Conservation (phyloP, 2,888 invertebrate species). For the Amblyteles armatorius region DNA sequence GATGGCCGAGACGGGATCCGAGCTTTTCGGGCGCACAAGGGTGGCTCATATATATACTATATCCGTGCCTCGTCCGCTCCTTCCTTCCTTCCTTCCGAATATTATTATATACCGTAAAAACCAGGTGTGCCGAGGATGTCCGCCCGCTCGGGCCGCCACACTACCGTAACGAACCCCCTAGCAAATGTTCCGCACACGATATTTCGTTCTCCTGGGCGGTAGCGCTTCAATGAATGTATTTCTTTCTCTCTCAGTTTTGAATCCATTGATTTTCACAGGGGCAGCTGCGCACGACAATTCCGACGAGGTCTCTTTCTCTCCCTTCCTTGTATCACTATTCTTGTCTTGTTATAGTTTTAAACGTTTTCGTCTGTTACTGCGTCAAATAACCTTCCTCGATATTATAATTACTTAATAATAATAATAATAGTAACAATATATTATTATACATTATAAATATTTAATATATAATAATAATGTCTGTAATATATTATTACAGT, state of each 20-base stretch:
- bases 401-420: too few relatives aligned
- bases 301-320: neutral
- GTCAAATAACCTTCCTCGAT: too few relatives aligned
- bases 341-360: too few relatives aligned
- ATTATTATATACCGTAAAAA: slow-evolving; percentile 61
- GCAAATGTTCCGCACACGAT: slow-evolving; percentile 69
- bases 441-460: too few relatives aligned
- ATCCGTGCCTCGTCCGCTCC: neutral
- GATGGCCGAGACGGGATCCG: slow-evolving; percentile 20
- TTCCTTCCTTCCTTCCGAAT: slow-evolving; percentile 7
- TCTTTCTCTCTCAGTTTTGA: slow-evolving; percentile 24
- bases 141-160: slow-evolving; percentile 58
- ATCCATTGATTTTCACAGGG: slow-evolving; percentile 75
- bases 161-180: slow-evolving; percentile 57
- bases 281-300: slow-evolving; percentile 74
- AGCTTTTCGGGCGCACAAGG: slow-evolving; percentile 7
- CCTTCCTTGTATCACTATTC: neutral
- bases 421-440: too few relatives aligned
- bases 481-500: too few relatives aligned
- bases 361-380: too few relatives aligned
- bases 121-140: slow-evolving; percentile 75
- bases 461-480: too few relatives aligned
- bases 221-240: slow-evolving; percentile 36
- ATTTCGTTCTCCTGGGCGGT: slow-evolving; percentile 36
- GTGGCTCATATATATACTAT: neutral